Evolutionary conservation across 2,888 invertebrate species (phyloP).

Genomic region (Nasonovia ribisnigri): DNA sequence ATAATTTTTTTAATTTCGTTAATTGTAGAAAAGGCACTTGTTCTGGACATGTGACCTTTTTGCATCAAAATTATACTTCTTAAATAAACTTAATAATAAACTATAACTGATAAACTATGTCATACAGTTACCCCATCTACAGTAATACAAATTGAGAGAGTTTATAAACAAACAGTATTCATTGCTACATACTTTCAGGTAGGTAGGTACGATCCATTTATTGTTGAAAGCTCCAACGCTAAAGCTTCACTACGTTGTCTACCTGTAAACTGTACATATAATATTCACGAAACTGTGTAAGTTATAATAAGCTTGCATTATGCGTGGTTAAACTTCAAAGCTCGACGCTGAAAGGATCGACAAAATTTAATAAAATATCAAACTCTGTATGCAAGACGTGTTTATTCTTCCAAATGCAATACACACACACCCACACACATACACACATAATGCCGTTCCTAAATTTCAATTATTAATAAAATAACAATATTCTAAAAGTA

Average conservation of each 20-base stretch:
- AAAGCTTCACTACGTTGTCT: not conserved
- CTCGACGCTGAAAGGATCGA: not conserved
- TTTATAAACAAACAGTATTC: conserved; percentile 10
- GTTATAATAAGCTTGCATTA: conserved; percentile 53
- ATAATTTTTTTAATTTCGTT: too few relatives aligned
- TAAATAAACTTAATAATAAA: too few relatives aligned
- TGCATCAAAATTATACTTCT: too few relatives aligned
- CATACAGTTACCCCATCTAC: not conserved
- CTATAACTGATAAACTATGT: too few relatives aligned
- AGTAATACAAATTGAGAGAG: not conserved
- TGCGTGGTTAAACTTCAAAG: conserved; percentile 53
- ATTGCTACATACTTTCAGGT: not conserved
- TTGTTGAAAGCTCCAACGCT: not conserved
- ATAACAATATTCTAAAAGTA: conserved; percentile 18
- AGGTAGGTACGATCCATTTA: not conserved
- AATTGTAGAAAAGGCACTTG: too few relatives aligned
- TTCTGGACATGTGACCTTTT: too few relatives aligned
- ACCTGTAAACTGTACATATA: not conserved
- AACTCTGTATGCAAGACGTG: not conserved
- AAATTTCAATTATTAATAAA: conserved; percentile 21
- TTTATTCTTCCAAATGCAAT: not conserved
- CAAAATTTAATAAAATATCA: conserved; percentile 50
- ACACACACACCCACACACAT: not conserved
- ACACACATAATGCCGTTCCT: not conserved
- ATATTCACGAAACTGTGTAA: conserved; percentile 21